A percentile compares a stretch with the other conserved stretches of the same genome.
phyloP scores from a whole-genome alignment of 2,113 vertebrate genomes.

The Corythornis madagascariensis region DNA sequence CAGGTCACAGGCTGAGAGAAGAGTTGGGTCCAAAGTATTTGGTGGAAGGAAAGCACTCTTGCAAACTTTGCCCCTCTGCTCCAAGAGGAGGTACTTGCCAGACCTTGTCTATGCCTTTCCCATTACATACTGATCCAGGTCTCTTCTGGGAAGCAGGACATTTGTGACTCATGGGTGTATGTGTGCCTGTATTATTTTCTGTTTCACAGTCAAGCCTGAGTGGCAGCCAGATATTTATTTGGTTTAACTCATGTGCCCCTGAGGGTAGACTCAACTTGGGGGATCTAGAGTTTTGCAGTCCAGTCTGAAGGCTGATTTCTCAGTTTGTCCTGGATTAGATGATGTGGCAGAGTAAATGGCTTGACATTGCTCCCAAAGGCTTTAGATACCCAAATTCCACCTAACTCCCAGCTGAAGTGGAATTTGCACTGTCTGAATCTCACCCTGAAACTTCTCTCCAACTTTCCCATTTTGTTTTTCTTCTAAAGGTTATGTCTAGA shows the following conservation, averaged over 20 bases:
- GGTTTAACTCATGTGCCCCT: neutral
- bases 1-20: neutral
- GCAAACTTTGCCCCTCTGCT: neutral
- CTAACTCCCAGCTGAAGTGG: constrained; percentile 36
- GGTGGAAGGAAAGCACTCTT: neutral
- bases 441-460: neutral
- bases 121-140: neutral
- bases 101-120: neutral
- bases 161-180: neutral
- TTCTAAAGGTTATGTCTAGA: constrained; percentile 61
- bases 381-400: constrained; percentile 58
- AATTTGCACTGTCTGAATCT: constrained; percentile 59
- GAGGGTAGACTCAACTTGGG: neutral
- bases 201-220: neutral
- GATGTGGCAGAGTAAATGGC: neutral
- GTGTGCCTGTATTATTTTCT: neutral
- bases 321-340: constrained; percentile 7
- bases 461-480: constrained; percentile 49
- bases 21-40: neutral
- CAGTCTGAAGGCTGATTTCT: neutral
- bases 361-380: constrained; percentile 20
- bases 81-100: neutral
- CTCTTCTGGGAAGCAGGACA: neutral
- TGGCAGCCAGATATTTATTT: neutral
- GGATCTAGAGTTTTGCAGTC: neutral